Conservation (phyloP, 2,888 invertebrate species). For the Synanthedon tipuliformis region DNA sequence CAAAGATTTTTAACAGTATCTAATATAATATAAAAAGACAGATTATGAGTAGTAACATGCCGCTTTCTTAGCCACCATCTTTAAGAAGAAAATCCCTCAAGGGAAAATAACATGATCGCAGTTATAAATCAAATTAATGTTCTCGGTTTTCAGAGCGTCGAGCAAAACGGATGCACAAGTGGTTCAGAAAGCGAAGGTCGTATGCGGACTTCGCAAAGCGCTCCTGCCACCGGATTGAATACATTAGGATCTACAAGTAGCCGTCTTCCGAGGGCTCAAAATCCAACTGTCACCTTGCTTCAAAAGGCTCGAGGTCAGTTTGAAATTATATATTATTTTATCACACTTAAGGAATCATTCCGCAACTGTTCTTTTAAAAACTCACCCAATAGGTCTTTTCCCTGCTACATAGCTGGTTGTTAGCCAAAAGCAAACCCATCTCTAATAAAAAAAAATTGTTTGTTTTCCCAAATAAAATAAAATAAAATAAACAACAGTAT, state of each 20-base stretch:
- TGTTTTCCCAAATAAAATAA: too few relatives aligned
- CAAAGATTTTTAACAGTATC: too few relatives aligned
- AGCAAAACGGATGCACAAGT: conserved; percentile 59
- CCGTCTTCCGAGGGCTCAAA: conserved; percentile 81
- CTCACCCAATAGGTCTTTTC: too few relatives aligned
- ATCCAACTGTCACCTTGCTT: conserved; percentile 86
- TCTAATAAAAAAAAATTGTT: too few relatives aligned
- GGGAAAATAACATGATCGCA: neutral
- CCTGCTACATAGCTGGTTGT: too few relatives aligned
- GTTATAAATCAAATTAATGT: neutral
- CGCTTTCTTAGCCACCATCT: conserved; percentile 1
- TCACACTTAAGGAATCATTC: neutral
- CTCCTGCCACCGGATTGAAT: conserved; percentile 71
- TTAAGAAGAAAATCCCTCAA: neutral
- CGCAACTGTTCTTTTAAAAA: too few relatives aligned
- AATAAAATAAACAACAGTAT: too few relatives aligned
- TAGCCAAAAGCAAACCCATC: too few relatives aligned
- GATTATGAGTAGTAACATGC: too few relatives aligned
- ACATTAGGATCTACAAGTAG: conserved; percentile 60
- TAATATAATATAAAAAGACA: too few relatives aligned
- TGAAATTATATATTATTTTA: neutral
- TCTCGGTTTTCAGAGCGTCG: conserved; percentile 11
- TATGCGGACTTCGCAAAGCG: conserved; percentile 72
- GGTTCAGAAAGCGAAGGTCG: conserved; percentile 56
- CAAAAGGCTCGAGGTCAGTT: conserved; percentile 87